Evolutionary conservation across 1,140 invertebrate species (phyloP).

Genomic region (Monochamus saltuarius): DNA sequence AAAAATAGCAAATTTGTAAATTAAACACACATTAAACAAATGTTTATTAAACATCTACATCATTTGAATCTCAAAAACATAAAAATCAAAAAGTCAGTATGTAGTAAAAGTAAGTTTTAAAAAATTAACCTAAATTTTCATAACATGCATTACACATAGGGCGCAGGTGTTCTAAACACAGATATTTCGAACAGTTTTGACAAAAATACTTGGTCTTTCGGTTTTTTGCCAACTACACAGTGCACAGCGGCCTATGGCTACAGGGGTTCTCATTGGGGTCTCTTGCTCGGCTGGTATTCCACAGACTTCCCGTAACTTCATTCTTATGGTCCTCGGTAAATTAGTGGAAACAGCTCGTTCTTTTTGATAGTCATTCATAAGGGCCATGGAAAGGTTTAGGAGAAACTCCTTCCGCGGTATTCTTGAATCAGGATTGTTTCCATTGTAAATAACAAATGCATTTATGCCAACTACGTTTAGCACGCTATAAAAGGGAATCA

Average conservation of each 20-base stretch:
- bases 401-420: too few relatives aligned
- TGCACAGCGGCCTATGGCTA: not conserved
- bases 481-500: too few relatives aligned
- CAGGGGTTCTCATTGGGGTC: not conserved
- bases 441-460: conserved; percentile 10
- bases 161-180: not conserved
- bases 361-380: not conserved
- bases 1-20: too few relatives aligned
- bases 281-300: not conserved
- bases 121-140: too few relatives aligned
- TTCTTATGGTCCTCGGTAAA: not conserved
- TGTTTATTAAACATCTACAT: too few relatives aligned
- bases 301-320: conserved; percentile 1
- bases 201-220: not conserved
- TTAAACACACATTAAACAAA: too few relatives aligned
- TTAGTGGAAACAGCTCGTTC: not conserved
- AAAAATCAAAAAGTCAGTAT: too few relatives aligned
- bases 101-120: too few relatives aligned
- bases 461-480: too few relatives aligned
- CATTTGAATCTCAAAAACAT: too few relatives aligned
- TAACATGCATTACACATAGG: not conserved
- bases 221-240: not conserved
- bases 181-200: not conserved
- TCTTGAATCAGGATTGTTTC: not conserved
- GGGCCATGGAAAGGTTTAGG: not conserved